These are phyloP conservation scores for Drosophila colorata DNA, from an alignment of 2,888 invertebrate genomes.

Conservation along the genomic window DNA sequence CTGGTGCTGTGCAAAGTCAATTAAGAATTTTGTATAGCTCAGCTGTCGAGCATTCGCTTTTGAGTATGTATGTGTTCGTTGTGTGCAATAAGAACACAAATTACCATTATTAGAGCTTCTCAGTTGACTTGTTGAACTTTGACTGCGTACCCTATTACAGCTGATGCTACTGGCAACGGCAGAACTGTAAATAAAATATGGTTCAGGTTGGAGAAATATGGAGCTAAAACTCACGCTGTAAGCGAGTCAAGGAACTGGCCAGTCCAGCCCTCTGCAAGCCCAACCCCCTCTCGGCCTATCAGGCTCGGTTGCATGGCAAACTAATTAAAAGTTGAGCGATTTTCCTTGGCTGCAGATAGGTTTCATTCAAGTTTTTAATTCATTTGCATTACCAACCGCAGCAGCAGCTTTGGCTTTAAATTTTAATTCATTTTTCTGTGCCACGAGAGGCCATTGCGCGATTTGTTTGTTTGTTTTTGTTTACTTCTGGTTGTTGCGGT, in stretches of 20 bases:
- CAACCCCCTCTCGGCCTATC: neutral
- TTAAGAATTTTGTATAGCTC: conserved; percentile 62
- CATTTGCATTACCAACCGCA: conserved; percentile 46
- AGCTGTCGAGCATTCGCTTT: conserved; percentile 16
- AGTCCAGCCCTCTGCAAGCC: neutral
- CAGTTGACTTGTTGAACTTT: conserved; percentile 68
- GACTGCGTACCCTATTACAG: conserved; percentile 26
- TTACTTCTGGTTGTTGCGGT: conserved; percentile 14
- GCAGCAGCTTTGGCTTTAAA: conserved; percentile 61
- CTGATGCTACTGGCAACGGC: conserved; percentile 11
- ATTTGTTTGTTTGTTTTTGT: conserved; percentile 37
- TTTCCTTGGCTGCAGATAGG: conserved; percentile 65
- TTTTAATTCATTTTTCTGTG: conserved; percentile 68
- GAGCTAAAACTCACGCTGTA: conserved; percentile 33
- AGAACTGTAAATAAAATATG: conserved; percentile 32
- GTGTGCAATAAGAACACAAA: conserved; percentile 28
- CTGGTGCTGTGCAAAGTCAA: conserved; percentile 64
- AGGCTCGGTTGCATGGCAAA: conserved; percentile 58
- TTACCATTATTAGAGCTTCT: conserved; percentile 48
- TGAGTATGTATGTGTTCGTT: conserved; percentile 5
- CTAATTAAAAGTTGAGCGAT: conserved; percentile 77
- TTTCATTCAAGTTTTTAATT: conserved; percentile 64
- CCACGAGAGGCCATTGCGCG: conserved; percentile 23
- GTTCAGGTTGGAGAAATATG: conserved; percentile 18
- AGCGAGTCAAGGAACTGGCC: conserved; percentile 15